These are phyloP conservation scores for Rapana venosa DNA, from an alignment of 2,888 invertebrate species.

Conservation along the genomic window DNA sequence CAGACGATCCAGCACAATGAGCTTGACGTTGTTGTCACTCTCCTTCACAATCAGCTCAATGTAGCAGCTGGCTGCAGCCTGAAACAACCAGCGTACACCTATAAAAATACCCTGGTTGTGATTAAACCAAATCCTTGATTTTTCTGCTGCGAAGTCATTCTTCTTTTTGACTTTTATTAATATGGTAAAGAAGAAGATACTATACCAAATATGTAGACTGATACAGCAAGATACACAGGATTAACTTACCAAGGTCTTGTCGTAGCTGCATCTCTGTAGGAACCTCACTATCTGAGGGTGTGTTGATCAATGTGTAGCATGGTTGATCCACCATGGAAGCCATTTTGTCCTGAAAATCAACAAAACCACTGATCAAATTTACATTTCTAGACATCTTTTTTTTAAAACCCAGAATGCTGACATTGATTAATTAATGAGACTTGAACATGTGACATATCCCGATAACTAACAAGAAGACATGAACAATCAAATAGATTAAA, in stretches of 20 bases:
- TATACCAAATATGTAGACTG: background rate
- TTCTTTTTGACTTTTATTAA: too few relatives aligned
- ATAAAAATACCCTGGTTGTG: too few relatives aligned
- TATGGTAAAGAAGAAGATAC: too few relatives aligned
- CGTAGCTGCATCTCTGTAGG: conserved; percentile 97
- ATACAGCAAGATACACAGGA: background rate
- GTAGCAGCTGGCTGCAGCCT: conserved; percentile 97
- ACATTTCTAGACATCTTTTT: too few relatives aligned
- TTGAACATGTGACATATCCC: too few relatives aligned
- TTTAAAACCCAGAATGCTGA: too few relatives aligned
- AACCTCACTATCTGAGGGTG: conserved; percentile 93
- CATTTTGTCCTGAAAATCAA: conserved; percentile 49
- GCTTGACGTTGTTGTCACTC: conserved; percentile 99
- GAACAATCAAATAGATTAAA: too few relatives aligned
- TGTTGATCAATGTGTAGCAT: conserved; percentile 97
- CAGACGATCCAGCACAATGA: conserved; percentile 96
- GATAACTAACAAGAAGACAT: too few relatives aligned
- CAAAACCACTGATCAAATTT: background rate
- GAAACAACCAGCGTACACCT: conserved; percentile 44
- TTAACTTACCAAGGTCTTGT: conserved; percentile 79
- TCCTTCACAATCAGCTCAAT: conserved; percentile 99
- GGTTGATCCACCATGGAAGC: conserved; percentile 86
- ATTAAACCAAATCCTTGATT: too few relatives aligned
- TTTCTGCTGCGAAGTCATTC: too few relatives aligned
- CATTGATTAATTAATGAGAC: too few relatives aligned